Base-by-base conservation (phyloP, 2,797 vertebrate genomes). In the Notoglanidium macrostoma region DNA sequence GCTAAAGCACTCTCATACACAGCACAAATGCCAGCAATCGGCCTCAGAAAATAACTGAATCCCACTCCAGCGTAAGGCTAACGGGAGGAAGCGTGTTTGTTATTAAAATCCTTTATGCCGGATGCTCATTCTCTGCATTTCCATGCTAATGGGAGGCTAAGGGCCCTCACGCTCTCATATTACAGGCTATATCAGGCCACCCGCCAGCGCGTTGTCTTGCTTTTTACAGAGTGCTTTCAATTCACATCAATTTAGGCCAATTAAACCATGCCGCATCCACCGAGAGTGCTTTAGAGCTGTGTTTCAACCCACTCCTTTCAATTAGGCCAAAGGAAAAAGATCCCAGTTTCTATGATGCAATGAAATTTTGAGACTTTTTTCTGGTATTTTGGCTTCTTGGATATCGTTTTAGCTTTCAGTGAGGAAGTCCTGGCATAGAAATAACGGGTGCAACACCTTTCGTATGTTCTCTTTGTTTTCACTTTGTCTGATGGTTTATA, bases 211-310 rank as follows among this genome's bases (percentile, higher is more conserved):
- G 83, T 82, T 91, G 92, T 91, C 93, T 93, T 91, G 89, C 91
- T 94, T 93, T 94, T 92, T 93, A 94, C 93, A 90, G 93, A 94
- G 93, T 91, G 85, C 91, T 92, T 94, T 92, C 93, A 94, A 95
- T 95, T 93, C 93, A 94, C 92, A 93, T 92, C 92, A 93, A 95
- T 95, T 95, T 94, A 93, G 92, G 91, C 92, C 94, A 94, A 94
- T 95, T 94, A 94, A 94, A 92, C 87, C 91, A 92, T 90, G 94
- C 93, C 93, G 92, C 87, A 88, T 94, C 90, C 73, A 91, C 90
- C 72, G 63, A 90, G 87, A 94, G 93, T 88, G 90, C 92, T 94
- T 92, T 91, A 91, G 90, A 90, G 90, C 77, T 76, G 84, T 65
- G 90, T 92, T 91, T 91, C 91, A 77, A 83, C 88, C 85, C 88